A percentile compares a stretch with the other conserved stretches of the same genome.
phyloP scores from a whole-genome alignment of 2,797 vertebrate genomes.

The Hipposideros larvatus region DNA sequence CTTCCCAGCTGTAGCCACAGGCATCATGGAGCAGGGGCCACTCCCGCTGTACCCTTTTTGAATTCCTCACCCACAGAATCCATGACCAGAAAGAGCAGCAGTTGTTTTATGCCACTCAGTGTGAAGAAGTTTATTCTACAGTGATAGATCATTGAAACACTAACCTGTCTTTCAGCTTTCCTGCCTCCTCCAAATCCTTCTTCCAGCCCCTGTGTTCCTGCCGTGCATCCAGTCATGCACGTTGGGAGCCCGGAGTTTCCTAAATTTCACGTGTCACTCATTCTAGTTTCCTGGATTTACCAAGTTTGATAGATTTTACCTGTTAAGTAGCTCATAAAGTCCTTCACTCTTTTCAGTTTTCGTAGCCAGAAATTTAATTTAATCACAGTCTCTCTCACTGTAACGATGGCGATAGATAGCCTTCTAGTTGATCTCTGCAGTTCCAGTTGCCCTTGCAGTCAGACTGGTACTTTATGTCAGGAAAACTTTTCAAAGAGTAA shows the following conservation, averaged over 20 bases:
- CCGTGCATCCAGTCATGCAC: background rate
- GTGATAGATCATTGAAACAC: background rate
- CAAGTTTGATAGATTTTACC: background rate
- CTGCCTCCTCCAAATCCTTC: background rate
- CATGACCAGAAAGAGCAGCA: background rate
- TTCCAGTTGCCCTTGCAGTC: background rate
- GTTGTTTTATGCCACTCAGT: background rate
- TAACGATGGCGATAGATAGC: background rate
- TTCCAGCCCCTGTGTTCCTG: background rate
- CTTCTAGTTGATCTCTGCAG: background rate
- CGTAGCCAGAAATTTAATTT: background rate
- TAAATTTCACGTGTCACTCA: background rate
- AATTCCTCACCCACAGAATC: background rate
- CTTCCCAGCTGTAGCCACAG: background rate
- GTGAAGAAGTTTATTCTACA: background rate
- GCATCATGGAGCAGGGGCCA: too few species aligned
- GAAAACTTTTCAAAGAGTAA: background rate
- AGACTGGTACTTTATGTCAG: background rate
- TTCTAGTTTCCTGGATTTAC: background rate
- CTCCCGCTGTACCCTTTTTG: background rate
- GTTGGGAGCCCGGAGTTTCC: background rate
- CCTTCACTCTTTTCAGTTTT: background rate
- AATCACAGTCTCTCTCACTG: background rate
- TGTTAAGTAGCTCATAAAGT: background rate
- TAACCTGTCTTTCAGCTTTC: background rate